Evolutionary conservation across 2,888 invertebrate species (phyloP).

Genomic region (Steinernema carpocapsae): DNA sequence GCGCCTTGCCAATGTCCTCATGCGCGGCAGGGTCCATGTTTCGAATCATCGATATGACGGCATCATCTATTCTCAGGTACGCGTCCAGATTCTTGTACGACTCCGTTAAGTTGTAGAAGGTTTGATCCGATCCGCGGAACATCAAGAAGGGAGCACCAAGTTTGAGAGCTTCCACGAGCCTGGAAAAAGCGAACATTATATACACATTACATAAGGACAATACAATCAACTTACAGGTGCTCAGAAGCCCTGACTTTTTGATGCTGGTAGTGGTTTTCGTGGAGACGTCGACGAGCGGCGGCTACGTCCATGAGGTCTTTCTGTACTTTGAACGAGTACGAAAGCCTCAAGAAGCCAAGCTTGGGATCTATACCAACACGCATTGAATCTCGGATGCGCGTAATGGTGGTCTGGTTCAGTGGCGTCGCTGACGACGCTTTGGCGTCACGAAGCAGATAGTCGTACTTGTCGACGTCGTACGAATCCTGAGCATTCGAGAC

Average conservation of each 20-base stretch:
- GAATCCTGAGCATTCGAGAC: constrained; percentile 75
- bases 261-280: constrained; percentile 62
- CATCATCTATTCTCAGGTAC: constrained; percentile 48
- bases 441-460: constrained; percentile 75
- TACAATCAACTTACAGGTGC: constrained; percentile 44
- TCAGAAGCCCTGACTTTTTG: constrained; percentile 56
- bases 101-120: constrained; percentile 36
- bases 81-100: constrained; percentile 49
- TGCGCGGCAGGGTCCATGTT: background rate
- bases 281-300: constrained; percentile 51
- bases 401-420: background rate
- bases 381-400: constrained; percentile 40
- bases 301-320: constrained; percentile 47
- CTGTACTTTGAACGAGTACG: constrained; percentile 23
- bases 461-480: constrained; percentile 78
- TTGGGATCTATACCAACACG: constrained; percentile 43
- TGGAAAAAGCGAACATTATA: constrained; percentile 39
- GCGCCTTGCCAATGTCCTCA: background rate
- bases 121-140: constrained; percentile 44
- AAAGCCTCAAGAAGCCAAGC: constrained; percentile 39
- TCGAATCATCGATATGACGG: constrained; percentile 34
- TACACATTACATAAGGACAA: background rate
- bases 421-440: constrained; percentile 1
- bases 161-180: constrained; percentile 44
- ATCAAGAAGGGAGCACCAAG: constrained; percentile 40